Percentiles rank a stretch among this genome's conserved stretches.
These are phyloP conservation scores for Holocentrus rufus DNA, from an alignment of 2,797 vertebrate genomes.

Conservation along the genomic window DNA sequence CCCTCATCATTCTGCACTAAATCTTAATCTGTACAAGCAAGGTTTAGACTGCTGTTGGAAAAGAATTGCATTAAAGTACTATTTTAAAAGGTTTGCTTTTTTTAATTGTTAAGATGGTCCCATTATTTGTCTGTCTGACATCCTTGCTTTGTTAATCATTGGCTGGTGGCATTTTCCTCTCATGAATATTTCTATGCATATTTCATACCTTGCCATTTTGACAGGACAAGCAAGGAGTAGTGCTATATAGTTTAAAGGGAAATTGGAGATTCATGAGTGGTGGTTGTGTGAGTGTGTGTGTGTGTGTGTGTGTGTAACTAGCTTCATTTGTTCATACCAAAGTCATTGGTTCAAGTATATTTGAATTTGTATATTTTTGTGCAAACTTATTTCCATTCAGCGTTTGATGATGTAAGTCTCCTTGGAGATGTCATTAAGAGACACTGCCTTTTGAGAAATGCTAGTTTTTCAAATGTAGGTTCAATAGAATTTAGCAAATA, in stretches of 20 bases:
- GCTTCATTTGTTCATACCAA: constrained; percentile 80
- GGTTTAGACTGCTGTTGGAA: constrained; percentile 4
- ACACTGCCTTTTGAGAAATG: constrained; percentile 71
- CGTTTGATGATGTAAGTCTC: constrained; percentile 53
- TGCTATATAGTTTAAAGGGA: constrained; percentile 53
- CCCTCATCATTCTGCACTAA: constrained; percentile 6
- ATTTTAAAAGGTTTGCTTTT: not conserved
- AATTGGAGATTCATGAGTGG: constrained; percentile 51
- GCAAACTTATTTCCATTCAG: constrained; percentile 55
- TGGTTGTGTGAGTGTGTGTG: constrained; percentile 43
- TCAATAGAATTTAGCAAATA: constrained; percentile 58
- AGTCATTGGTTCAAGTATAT: constrained; percentile 70
- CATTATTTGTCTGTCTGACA: not conserved
- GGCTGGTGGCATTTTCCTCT: constrained; percentile 41
- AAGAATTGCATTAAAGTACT: constrained; percentile 1
- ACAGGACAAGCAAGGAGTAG: constrained; percentile 19
- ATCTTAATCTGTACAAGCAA: not conserved
- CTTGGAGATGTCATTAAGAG: constrained; percentile 43
- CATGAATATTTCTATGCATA: constrained; percentile 62
- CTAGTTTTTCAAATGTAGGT: constrained; percentile 65
- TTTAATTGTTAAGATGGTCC: constrained; percentile 1
- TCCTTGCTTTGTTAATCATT: constrained; percentile 26
- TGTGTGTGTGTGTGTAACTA: constrained; percentile 37
- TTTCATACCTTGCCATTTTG: constrained; percentile 55
- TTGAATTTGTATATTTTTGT: constrained; percentile 63